Evolutionary conservation across 2,888 invertebrate genomes (phyloP).

Genomic region (Ommatoiulus sabulosus): DNA sequence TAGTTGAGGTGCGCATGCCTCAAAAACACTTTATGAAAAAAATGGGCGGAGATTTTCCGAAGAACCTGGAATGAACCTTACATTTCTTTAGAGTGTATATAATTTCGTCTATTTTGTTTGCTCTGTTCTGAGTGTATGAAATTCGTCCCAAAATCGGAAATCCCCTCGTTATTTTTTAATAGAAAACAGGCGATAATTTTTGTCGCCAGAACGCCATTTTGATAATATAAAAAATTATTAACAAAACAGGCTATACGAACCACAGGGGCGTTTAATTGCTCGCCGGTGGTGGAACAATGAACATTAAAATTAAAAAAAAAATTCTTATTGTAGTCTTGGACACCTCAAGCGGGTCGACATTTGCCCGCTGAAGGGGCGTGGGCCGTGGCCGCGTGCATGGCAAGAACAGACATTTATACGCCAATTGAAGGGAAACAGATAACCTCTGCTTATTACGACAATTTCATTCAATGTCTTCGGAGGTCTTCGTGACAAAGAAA

Average conservation of each 20-base stretch:
- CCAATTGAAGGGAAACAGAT: conserved; percentile 11
- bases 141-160: background rate
- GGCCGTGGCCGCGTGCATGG: background rate
- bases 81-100: too few relatives aligned
- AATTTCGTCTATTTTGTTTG: too few relatives aligned
- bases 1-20: too few relatives aligned
- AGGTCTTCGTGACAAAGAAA: conserved; percentile 16
- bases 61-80: too few relatives aligned
- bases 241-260: too few relatives aligned
- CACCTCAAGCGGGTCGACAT: background rate
- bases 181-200: background rate
- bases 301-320: background rate
- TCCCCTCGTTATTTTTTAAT: background rate
- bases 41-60: too few relatives aligned
- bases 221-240: background rate
- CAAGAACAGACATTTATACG: background rate
- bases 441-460: conserved; percentile 7
- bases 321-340: background rate
- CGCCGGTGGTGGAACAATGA: background rate
- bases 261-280: background rate
- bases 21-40: too few relatives aligned
- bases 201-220: background rate
- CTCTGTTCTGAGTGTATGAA: background rate
- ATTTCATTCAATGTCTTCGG: background rate
- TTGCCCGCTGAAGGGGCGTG: background rate